Base-by-base conservation (phyloP, 1,140 invertebrate species). In the Neodiprion virginianus region DNA sequence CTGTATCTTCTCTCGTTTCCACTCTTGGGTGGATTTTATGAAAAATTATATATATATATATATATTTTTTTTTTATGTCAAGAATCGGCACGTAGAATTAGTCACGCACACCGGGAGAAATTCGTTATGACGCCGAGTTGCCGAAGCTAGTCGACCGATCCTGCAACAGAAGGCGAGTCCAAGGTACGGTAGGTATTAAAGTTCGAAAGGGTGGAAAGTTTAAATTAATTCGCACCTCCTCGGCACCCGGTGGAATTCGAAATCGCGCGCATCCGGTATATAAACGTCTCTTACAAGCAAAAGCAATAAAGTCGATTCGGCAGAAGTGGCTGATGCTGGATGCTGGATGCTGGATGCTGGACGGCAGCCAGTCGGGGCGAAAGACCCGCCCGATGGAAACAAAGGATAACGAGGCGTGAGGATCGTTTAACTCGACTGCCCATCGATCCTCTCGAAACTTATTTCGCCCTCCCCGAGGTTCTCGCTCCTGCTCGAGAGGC, bases 371-470 rank as follows among this genome's bases (percentile, higher is more conserved):
- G 53, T 61, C 53, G 53, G 53, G 40, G 72, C 74, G 74, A 17
- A 48, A 50, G 14, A 50, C 50, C 73, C 74, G 71, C 70, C 67
- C 75, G 76, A 78, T 82, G 77, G 79, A 84, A 85, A 85, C 82
- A 86, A 85, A 84, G 85, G 83, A 86, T 87, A 87, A 87, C 86
- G 84, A 87, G 85, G 84, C 81, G 84, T 81, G 84, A 87, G 84
- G 79, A 87, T 82, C 82, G 82, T 81, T 85, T 85, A 84, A 85
- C 83, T 80, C 81, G 84, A 86, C 86, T 84, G 81, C 77, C 79
- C 81, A 83, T 85, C 80, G 84, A 83, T 85, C 79, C 81, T 80
- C 69, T 78, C 72, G 75, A 82, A 85, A 84, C 82, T 87, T 86
- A 86, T 84, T 84, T 86, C 79, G 78, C 78, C 81, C 65, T 17